Evolutionary conservation across 2,113 vertebrate genomes (phyloP), one percentile per base, ranked within the genome.

Genomic region (Balaenoptera acutorostrata): DNA sequence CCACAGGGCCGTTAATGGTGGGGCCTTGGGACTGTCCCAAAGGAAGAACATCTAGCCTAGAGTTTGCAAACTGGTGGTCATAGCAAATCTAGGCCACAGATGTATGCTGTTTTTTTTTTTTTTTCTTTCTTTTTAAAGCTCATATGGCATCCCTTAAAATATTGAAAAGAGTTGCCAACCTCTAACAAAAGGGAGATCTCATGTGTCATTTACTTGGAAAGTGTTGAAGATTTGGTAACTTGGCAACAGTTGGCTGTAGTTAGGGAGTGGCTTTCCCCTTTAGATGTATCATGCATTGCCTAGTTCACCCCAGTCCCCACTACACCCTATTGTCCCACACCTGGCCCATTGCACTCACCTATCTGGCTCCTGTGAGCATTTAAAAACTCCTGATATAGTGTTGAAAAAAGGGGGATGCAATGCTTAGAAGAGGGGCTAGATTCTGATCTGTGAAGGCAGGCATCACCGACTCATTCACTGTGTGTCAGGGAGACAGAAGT

Each of bases 241-340:
- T 52, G 72, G 81, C 61, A 9, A 36, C 39, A 14, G 20, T 13
- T 15, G 77, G 39, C 63, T 61, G 18, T 9, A 31, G 46, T n/a
- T 31, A 61, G 14, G 13, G 41, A 49, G 36, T 23, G 8, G 49
- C 29, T 91, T 69, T 39, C 11, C 0, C 23, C 15, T 15, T 77
- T 46, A 20, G 29, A 9, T n/a, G 69, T 3, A 9, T 64, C 23
- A 8, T 0, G 0, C 25, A 0, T 20, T 25, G 29, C 55, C 59
- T 6, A 13, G 23, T 25, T 36, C 13, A 41, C 71, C 10, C 21
- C 61, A 23, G 17, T 8, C 49, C 21, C 23, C 4, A 41, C 61
- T 23, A n/a, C 23, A 49, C 25, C 52, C 13, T 14, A 15, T 12
- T 69, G 41, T n/a, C 44, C 39, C 64, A 29, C 52, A 1, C 59